Conservation (phyloP, 2,888 invertebrate genomes). For the Pterobdella sp. region DNA sequence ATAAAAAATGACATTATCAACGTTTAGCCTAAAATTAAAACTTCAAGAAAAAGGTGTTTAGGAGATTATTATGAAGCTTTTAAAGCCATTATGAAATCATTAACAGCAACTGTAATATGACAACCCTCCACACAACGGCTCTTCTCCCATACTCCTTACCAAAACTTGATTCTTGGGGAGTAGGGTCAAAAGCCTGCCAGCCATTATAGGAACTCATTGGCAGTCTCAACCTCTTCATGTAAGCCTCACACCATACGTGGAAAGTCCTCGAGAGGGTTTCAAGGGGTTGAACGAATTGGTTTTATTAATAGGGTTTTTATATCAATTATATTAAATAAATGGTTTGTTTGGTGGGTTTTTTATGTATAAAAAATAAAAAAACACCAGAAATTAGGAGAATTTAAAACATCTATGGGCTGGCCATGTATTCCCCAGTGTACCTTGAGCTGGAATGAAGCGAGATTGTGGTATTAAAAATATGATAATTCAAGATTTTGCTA, state of each 20-base stretch:
- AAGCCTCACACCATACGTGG: slow-evolving; percentile 91
- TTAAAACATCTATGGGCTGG: slow-evolving; percentile 35
- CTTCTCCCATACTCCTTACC: too few relatives aligned
- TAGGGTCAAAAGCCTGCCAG: slow-evolving; percentile 88
- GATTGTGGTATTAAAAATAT: background rate
- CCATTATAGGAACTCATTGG: slow-evolving; percentile 65
- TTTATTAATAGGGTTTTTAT: background rate
- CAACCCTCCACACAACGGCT: too few relatives aligned
- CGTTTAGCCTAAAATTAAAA: too few relatives aligned
- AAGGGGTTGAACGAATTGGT: background rate
- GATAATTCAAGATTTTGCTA: background rate
- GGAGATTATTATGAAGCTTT: too few relatives aligned
- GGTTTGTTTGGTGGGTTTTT: background rate
- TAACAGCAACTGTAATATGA: too few relatives aligned
- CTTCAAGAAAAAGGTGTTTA: too few relatives aligned
- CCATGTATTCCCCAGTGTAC: slow-evolving; percentile 57
- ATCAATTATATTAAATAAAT: background rate
- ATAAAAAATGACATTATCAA: too few relatives aligned
- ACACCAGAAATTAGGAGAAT: slow-evolving; percentile 44
- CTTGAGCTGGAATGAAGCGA: slow-evolving; percentile 61
- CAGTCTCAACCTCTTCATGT: slow-evolving; percentile 82
- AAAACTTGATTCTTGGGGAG: slow-evolving; percentile 75
- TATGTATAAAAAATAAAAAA: background rate
- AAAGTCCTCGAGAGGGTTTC: slow-evolving; percentile 62
- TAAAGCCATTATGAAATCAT: too few relatives aligned